Percentiles rank a stretch among this genome's conserved stretches.
Evolutionary conservation across 2,888 invertebrate species (phyloP).

Genomic region (Eremobia ochroleuca): DNA sequence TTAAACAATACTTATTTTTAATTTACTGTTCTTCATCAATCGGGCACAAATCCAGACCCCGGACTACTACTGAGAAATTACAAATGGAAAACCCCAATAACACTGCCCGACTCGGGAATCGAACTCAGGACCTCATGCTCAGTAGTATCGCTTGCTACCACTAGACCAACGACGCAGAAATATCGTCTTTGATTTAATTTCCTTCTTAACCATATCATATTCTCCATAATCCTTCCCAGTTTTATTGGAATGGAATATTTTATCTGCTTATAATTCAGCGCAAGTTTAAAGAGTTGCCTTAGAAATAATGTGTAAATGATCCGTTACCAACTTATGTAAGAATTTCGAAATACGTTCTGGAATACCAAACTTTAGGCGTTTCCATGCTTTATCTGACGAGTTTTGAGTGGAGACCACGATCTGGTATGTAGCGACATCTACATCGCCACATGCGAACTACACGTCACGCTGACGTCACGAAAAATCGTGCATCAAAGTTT

Average conservation of each 20-base stretch:
- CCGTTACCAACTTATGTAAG: conserved; percentile 40
- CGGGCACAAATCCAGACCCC: no score
- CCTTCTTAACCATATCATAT: background rate
- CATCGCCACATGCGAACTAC: background rate
- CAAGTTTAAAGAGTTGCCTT: conserved; percentile 25
- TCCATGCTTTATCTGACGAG: background rate
- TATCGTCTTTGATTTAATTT: background rate
- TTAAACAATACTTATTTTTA: background rate
- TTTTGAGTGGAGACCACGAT: background rate
- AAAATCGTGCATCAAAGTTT: background rate
- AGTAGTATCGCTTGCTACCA: no score
- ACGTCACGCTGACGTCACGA: background rate
- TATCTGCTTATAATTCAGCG: conserved; percentile 36
- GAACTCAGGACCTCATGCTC: no score
- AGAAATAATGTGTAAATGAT: conserved; percentile 30
- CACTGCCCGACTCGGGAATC: no score
- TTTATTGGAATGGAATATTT: conserved; percentile 11
- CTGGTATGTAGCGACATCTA: background rate
- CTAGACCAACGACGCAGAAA: background rate
- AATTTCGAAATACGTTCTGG: conserved; percentile 28
- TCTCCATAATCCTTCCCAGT: background rate
- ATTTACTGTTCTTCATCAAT: background rate
- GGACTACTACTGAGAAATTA: no score
- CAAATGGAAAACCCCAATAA: no score
- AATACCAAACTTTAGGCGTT: conserved; percentile 2